Base-by-base conservation (phyloP, 2,797 vertebrate genomes). In the Malacoctenus gilli region DNA sequence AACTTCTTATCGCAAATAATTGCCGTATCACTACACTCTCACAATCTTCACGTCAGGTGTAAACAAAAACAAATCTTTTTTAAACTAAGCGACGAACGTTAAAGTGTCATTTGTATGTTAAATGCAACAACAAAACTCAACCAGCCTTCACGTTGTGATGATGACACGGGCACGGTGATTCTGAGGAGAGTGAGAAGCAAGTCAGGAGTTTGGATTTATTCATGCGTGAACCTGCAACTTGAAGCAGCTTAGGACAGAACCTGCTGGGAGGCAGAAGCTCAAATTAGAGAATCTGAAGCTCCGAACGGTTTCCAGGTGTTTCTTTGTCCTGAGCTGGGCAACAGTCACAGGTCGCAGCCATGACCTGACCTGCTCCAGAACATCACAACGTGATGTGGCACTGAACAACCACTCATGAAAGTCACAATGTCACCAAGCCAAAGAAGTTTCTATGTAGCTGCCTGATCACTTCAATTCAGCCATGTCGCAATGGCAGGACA, bases 31-130 rank as follows among this genome's bases (percentile, higher is more conserved):
- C 67, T 64, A 39, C 31, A 75, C 31, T 53, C 60, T 60, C 52
- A 58, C 51, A 63, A 55, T 64, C 68, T 69, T 79, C 60, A 67
- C 47, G 56, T 74, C 52, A 80, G 61, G 8, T 75, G 68, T 87
- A 84, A 84, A 86, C 77, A 78, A 62, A 32, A 49, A 51, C 25
- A 38, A 54, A 4, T 68, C 6, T 5, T 34, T 34, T 67, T 62
- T 58, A 31, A 54, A 68, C 66, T 38, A 63, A 53, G 35, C 25
- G 43, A 19, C 25, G 25, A 28, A 2, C 4, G 25, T 28, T 28
- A 28, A 28, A 28, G 25, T 28, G 25, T 28, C 25, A 9, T 28
- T 9, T 28, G 25, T 28, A 28, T 4, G 25, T 9, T 9, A 28
- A 28, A 28, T 6, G 25, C 25, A 28, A 6, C 25, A 28, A 4